Evolutionary conservation across 2,888 invertebrate genomes (phyloP).

Genomic region (Scaeva pyrastri): DNA sequence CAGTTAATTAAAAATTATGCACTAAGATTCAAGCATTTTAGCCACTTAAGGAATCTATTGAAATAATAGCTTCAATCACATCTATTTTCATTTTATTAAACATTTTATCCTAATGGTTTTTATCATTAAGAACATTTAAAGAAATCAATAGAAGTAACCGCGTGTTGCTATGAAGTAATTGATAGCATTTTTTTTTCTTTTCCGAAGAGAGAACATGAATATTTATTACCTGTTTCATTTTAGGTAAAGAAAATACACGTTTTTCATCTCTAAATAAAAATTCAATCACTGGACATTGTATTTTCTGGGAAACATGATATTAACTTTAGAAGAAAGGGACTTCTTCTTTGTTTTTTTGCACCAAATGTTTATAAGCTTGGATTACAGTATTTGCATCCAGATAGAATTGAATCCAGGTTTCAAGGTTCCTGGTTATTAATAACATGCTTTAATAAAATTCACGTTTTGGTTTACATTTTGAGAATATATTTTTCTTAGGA

Average conservation of each 20-base stretch:
- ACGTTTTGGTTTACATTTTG: too few species aligned
- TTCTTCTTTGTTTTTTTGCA: too few species aligned
- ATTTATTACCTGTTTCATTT: constrained; percentile 39
- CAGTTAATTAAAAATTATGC: too few species aligned
- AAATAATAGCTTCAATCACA: constrained; percentile 22
- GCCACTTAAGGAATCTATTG: not conserved
- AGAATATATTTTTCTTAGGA: too few species aligned
- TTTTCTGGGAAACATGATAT: not conserved
- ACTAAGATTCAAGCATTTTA: too few species aligned
- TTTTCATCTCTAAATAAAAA: not conserved
- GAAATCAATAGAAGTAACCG: not conserved
- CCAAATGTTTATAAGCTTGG: too few species aligned
- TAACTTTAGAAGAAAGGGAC: too few species aligned
- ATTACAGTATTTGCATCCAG: too few species aligned
- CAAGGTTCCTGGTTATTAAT: too few species aligned
- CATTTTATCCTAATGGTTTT: constrained; percentile 12
- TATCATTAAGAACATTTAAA: constrained; percentile 35
- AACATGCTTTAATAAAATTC: too few species aligned
- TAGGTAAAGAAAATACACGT: constrained; percentile 24
- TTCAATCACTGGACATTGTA: not conserved
- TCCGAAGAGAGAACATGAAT: constrained; percentile 25
- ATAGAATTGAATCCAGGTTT: too few species aligned
- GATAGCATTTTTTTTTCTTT: constrained; percentile 21
- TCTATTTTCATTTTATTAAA: constrained; percentile 28
- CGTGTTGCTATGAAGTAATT: constrained; percentile 1